Conservation (phyloP, 2,113 vertebrate genomes). For the Vulpes vulpes region DNA sequence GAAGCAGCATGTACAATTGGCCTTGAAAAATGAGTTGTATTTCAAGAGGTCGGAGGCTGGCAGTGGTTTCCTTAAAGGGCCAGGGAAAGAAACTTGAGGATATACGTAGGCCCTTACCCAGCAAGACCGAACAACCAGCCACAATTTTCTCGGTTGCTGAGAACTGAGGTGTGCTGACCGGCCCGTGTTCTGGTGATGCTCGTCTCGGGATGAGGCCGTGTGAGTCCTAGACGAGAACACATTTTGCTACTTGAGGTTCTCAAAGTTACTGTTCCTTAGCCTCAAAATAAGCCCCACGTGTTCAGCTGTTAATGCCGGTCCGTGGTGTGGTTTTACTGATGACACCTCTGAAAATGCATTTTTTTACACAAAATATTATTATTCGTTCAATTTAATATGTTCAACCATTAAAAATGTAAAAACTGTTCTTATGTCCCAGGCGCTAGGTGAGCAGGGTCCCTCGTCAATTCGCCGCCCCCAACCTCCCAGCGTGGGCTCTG, state of each 20-base stretch:
- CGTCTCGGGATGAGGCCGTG: neutral
- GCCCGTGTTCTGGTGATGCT: too few relatives aligned
- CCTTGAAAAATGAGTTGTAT: neutral
- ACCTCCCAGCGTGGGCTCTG: fast-evolving
- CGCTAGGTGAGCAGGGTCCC: neutral
- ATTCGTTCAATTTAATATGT: neutral
- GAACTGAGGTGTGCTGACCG: neutral
- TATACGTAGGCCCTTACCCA: fast-evolving
- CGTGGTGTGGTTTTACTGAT: too few relatives aligned
- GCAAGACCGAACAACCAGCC: neutral
- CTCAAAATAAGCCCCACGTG: too few relatives aligned
- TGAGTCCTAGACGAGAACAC: neutral
- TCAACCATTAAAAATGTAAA: neutral
- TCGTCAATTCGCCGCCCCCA: neutral
- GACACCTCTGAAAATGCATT: neutral
- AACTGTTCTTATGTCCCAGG: neutral
- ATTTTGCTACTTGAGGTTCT: neutral
- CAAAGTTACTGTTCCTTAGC: neutral
- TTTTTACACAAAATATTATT: neutral
- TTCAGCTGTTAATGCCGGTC: neutral
- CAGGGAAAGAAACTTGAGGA: neutral
- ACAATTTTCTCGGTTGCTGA: neutral
- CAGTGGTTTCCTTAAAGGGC: neutral
- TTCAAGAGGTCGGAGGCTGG: neutral
- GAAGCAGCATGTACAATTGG: neutral